Evolutionary conservation across 2,797 vertebrate species (phyloP).

Genomic region (Gobio occitaniae): DNA sequence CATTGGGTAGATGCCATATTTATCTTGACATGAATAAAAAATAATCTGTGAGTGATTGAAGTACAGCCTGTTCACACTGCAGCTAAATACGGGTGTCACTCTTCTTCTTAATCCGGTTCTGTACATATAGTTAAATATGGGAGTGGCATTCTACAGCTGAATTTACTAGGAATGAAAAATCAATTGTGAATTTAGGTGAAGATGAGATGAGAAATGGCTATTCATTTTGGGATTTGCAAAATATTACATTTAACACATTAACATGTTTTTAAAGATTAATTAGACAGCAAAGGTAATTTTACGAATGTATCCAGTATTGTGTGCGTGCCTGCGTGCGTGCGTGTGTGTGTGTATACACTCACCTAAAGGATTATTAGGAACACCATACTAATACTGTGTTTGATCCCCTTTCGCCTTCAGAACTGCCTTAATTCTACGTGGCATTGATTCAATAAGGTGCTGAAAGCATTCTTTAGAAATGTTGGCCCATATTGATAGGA

Average conservation of each 20-base stretch:
- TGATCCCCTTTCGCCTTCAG: too few species aligned
- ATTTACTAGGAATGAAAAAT: neutral
- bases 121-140: neutral
- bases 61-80: neutral
- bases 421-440: too few species aligned
- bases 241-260: neutral
- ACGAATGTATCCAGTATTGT: too few species aligned
- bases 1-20: constrained; percentile 8
- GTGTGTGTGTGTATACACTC: too few species aligned
- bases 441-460: too few species aligned
- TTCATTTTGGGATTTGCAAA: neutral
- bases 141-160: neutral
- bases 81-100: constrained; percentile 5
- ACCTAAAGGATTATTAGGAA: too few species aligned
- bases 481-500: too few species aligned
- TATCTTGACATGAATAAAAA: neutral
- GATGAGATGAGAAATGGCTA: neutral
- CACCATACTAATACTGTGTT: too few species aligned
- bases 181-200: neutral
- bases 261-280: neutral
- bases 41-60: neutral
- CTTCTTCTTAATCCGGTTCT: neutral
- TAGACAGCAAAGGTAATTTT: too few species aligned
- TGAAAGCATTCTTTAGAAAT: too few species aligned
- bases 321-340: too few species aligned